Evolutionary conservation across 2,888 invertebrate genomes (phyloP).

Genomic region (Mycogona germanica): DNA sequence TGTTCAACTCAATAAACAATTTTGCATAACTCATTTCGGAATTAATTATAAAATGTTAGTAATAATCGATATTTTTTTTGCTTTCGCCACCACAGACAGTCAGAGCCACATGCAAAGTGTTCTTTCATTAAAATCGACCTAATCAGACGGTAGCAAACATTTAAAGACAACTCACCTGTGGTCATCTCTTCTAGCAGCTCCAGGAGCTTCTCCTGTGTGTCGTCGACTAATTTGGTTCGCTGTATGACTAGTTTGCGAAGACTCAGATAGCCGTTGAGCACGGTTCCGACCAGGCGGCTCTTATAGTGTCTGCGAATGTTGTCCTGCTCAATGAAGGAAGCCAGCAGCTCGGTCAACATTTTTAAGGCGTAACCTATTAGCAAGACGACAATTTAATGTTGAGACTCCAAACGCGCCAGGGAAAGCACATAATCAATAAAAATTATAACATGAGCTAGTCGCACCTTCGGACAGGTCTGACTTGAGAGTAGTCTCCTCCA

Average conservation of each 20-base stretch:
- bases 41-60: too few species aligned
- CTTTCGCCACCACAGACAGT: too few species aligned
- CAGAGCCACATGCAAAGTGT: background rate
- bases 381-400: background rate
- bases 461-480: constrained; percentile 77
- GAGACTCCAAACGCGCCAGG: background rate
- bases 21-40: too few species aligned
- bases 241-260: constrained; percentile 83
- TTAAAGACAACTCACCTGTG: constrained; percentile 45
- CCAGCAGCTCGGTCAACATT: constrained; percentile 73
- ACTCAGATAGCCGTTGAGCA: constrained; percentile 86
- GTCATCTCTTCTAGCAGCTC: constrained; percentile 93
- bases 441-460: too few species aligned
- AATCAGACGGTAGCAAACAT: background rate
- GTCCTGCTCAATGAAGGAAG: constrained; percentile 75
- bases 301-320: constrained; percentile 84
- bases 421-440: background rate
- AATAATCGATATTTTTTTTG: too few species aligned
- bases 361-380: constrained; percentile 73
- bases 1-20: too few species aligned
- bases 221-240: constrained; percentile 86
- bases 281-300: constrained; percentile 72
- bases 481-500: constrained; percentile 85
- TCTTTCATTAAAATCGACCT: background rate
- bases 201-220: constrained; percentile 87